Conservation (phyloP, 2,888 invertebrate genomes). For the Agrotis ipsilon region DNA sequence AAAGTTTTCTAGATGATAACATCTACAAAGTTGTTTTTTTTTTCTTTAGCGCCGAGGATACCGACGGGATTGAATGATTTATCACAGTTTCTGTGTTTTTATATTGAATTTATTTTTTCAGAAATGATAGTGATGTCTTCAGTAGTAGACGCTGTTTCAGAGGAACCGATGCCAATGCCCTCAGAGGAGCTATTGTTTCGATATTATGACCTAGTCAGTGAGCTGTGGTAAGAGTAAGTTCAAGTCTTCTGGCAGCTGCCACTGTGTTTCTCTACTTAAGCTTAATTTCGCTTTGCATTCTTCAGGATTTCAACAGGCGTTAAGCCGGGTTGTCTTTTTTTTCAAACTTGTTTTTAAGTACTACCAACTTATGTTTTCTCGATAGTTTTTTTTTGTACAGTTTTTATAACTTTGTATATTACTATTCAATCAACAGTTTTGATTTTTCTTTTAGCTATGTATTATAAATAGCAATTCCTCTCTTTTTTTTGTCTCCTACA, state of each 20-base stretch:
- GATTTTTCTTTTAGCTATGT: conserved; percentile 35
- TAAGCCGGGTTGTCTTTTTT: background rate
- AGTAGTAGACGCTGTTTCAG: conserved; percentile 77
- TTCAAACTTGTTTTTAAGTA: conserved; percentile 1
- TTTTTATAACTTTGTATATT: background rate
- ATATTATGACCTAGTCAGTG: conserved; percentile 84
- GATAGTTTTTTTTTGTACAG: background rate
- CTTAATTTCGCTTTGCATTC: conserved; percentile 50
- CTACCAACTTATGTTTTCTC: background rate
- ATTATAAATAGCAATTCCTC: conserved; percentile 35
- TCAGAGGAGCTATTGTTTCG: conserved; percentile 79
- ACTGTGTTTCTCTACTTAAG: conserved; percentile 36
- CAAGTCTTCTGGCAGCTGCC: conserved; percentile 59
- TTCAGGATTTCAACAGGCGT: conserved; percentile 11
- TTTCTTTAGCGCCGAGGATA: background rate
- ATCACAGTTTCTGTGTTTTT: background rate
- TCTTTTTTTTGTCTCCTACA: conserved; percentile 28
- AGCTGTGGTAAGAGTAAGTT: conserved; percentile 81
- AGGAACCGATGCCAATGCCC: conserved; percentile 80
- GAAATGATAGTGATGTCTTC: conserved; percentile 85
- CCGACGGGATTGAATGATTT: background rate
- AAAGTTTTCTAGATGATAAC: background rate
- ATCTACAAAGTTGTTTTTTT: too few relatives aligned
- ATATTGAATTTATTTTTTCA: conserved; percentile 76
- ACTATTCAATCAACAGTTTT: background rate